Conservation (phyloP, 2,113 vertebrate genomes). For the Struthio camelus region DNA sequence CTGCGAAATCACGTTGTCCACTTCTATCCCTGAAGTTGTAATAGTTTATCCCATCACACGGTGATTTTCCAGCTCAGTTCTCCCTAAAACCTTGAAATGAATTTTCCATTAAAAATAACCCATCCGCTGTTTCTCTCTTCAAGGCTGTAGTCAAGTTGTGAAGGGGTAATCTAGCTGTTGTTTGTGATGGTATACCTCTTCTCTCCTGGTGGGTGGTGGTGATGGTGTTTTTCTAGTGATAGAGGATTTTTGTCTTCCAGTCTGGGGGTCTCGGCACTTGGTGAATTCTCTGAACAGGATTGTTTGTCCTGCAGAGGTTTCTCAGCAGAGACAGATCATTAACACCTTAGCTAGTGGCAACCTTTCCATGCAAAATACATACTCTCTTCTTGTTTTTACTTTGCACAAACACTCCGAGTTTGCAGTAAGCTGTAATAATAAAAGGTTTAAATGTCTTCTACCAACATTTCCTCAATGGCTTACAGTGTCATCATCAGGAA, state of each 20-base stretch:
- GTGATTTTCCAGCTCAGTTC: slow-evolving; percentile 43
- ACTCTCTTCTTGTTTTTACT: background rate
- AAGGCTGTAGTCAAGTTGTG: background rate
- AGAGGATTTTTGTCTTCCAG: background rate
- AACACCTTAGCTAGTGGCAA: background rate
- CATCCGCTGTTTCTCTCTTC: background rate
- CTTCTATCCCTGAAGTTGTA: slow-evolving; percentile 40
- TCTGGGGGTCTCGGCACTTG: background rate
- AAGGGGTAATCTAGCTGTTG: slow-evolving; percentile 11
- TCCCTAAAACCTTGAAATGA: slow-evolving; percentile 36
- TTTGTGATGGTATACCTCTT: background rate
- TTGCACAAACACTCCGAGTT: background rate
- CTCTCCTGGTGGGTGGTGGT: background rate
- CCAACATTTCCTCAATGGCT: background rate
- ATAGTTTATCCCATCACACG: slow-evolving; percentile 32
- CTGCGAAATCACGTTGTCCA: background rate
- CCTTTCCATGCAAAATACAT: background rate
- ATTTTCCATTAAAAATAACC: slow-evolving; percentile 33
- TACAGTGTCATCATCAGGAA: background rate
- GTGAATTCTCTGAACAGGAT: background rate
- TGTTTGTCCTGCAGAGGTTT: background rate
- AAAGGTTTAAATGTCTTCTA: background rate
- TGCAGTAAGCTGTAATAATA: background rate
- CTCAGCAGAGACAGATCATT: background rate
- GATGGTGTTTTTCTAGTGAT: background rate